Base-by-base conservation (phyloP, 2,113 vertebrate genomes). In the Oncorhynchus tshawytscha region DNA sequence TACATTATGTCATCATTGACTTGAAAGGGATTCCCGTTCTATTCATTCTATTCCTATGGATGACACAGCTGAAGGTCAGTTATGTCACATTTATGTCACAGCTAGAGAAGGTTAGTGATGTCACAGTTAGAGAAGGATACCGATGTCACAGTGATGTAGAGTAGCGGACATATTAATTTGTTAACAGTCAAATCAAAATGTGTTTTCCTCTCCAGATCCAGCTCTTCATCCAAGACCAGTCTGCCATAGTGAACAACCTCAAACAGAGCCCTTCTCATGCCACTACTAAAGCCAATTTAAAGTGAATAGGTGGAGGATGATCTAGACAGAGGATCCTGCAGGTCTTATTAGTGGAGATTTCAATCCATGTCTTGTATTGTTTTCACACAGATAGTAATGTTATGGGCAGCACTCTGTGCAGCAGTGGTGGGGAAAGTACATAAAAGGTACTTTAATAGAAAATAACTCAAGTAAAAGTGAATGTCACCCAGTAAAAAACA, bases 171-270 rank as follows among this genome's bases (percentile, higher is more conserved):
- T 2, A 62, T 24, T 22, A 0, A 16, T 3, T 25, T 24, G 9
- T 0, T n/a, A 62, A 18, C n/a, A 5, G 15, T 24, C 48, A 24
- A 20, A 45, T 45, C 39, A 2, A 9, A 45, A 65, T 25, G 3
- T 69, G 18, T 71, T 2, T 15, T 77, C 48, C 31, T 74, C 67
- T 70, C 31, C 34, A 92, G 91, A 76, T 89, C 74, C 77, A 81
- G 75, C 72, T 64, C 16, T 91, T 87, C 70, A 81, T 91, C 12
- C 72, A 83, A 60, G 82, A 89, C 75, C 72, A 86, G 13, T 11
- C 29, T 7, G 76, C 81, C 45, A 82, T 89, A 0, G 9, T 87
- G 9, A 72, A 68, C 45, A 71, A 79, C 15, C 71, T 82, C 75
- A 78, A 54, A 15, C 64, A 54, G 5, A 54, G 51, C 59, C 7